Conservation (phyloP, 2,797 vertebrate genomes). For the Spinus olivaceus region DNA sequence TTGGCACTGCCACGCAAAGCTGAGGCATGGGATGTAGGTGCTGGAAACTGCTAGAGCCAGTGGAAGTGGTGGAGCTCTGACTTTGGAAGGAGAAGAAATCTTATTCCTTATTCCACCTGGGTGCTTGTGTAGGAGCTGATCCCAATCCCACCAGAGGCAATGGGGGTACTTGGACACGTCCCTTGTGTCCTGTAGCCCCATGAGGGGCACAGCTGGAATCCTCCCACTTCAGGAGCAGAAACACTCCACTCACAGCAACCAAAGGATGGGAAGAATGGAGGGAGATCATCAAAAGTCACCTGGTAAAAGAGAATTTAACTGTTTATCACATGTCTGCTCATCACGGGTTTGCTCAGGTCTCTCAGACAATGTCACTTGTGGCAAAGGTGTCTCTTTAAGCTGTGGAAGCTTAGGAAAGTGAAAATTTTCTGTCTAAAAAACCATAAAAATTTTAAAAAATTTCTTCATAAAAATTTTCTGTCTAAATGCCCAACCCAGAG, state of each 20-base stretch:
- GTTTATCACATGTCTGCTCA: neutral
- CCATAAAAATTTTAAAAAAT: neutral
- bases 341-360: neutral
- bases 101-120: neutral
- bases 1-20: neutral
- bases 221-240: neutral
- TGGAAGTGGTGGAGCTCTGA: rapidly evolving
- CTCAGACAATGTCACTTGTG: neutral
- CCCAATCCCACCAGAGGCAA: neutral
- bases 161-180: rapidly evolving
- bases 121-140: neutral
- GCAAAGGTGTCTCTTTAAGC: neutral
- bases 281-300: neutral
- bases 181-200: neutral
- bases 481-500: neutral
- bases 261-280: neutral
- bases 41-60: neutral
- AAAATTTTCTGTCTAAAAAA: neutral
- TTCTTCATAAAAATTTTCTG: neutral
- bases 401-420: neutral
- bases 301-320: neutral
- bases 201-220: rapidly evolving
- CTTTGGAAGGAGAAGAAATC: neutral
- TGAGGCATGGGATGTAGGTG: rapidly evolving
- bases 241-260: rapidly evolving